phyloP scores from a whole-genome alignment of 2,797 vertebrate species.

The Microctenopoma steveboyesi region DNA sequence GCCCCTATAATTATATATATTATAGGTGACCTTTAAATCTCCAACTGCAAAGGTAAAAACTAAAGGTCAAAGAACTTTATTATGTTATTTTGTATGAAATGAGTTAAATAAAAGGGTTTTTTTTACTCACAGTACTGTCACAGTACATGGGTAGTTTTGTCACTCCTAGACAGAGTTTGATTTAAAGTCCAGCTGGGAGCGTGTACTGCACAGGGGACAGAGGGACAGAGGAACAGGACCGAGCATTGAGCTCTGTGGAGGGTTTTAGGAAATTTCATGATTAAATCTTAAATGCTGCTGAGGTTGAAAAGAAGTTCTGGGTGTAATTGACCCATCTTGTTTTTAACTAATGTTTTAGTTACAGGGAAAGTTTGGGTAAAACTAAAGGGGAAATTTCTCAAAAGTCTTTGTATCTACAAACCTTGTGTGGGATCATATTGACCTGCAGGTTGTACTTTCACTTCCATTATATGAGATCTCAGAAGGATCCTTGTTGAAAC shows the following conservation, averaged over 20 bases:
- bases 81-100: neutral
- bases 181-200: slow-evolving; percentile 7
- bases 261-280: slow-evolving; percentile 55
- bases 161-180: neutral
- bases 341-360: neutral
- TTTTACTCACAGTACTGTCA: neutral
- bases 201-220: neutral
- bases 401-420: slow-evolving; percentile 1
- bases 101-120: neutral
- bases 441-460: neutral
- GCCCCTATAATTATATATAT: slow-evolving; percentile 1
- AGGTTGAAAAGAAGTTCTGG: slow-evolving; percentile 44
- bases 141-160: slow-evolving; percentile 2
- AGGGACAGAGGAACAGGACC: slow-evolving; percentile 2
- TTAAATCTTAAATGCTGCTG: slow-evolving; percentile 44
- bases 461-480: slow-evolving; percentile 1
- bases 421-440: slow-evolving; percentile 3
- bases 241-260: slow-evolving; percentile 27
- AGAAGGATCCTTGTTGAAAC: slow-evolving; percentile 9
- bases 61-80: slow-evolving; percentile 27
- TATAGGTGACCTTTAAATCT: slow-evolving; percentile 34
- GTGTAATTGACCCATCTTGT: slow-evolving; percentile 22
- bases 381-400: slow-evolving; percentile 1
- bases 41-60: slow-evolving; percentile 22
- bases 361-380: neutral